Percentiles rank a stretch among this genome's conserved stretches.
These are phyloP conservation scores for Drosophila kepulauana DNA, from an alignment of 1,140 invertebrate species.

Conservation along the genomic window DNA sequence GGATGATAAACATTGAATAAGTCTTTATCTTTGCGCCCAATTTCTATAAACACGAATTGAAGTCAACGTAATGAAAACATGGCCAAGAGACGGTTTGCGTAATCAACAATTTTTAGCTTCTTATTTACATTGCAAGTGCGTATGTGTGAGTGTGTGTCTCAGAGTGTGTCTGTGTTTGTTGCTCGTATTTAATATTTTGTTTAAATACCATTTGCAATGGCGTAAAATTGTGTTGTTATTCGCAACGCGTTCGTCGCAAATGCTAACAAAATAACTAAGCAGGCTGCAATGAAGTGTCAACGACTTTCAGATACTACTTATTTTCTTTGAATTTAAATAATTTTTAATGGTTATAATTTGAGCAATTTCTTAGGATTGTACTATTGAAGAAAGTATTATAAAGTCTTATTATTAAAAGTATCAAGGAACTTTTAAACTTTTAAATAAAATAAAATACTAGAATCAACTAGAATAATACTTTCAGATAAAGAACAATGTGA, in stretches of 20 bases:
- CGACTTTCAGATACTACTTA: too few species aligned
- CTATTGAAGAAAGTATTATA: too few species aligned
- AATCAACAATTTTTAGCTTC: constrained; percentile 68
- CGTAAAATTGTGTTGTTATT: constrained; percentile 70
- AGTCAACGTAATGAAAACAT: constrained; percentile 27
- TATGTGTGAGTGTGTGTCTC: constrained; percentile 4
- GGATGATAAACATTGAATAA: constrained; percentile 23
- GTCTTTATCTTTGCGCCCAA: constrained; percentile 7
- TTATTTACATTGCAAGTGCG: constrained; percentile 61
- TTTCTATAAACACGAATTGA: constrained; percentile 31
- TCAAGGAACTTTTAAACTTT: too few species aligned
- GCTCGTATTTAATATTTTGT: constrained; percentile 67
- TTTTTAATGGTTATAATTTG: too few species aligned
- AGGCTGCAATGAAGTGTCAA: constrained; percentile 1
- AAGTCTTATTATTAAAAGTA: too few species aligned
- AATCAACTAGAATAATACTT: too few species aligned
- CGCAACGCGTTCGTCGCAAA: constrained; percentile 60
- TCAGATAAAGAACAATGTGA: too few species aligned
- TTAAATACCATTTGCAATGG: constrained; percentile 72
- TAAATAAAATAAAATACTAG: too few species aligned
- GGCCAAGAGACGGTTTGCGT: constrained; percentile 59
- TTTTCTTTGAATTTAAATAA: too few species aligned
- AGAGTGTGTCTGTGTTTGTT: constrained; percentile 13
- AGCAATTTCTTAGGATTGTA: too few species aligned
- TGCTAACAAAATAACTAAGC: constrained; percentile 52